Base-by-base conservation (phyloP, 2,888 invertebrate species). In the Eremobia ochroleuca region DNA sequence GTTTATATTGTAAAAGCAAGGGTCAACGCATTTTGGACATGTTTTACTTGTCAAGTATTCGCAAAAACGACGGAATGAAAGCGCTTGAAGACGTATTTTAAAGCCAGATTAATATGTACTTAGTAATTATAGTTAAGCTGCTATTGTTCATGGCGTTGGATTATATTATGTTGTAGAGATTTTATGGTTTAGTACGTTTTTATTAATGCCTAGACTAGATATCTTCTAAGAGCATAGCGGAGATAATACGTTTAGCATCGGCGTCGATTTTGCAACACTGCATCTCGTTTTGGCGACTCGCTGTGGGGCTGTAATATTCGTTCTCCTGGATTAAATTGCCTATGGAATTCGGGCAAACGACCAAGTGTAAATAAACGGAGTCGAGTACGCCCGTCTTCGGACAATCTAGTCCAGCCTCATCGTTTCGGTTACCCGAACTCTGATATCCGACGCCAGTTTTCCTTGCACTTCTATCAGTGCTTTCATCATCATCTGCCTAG, bases 71-170 rank as follows among this genome's bases (percentile, higher is more conserved):
- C 34, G 4, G 2, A 82, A 59, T 80, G 73, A 71, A 78, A 86
- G 69, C 37, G 55, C 64, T 81, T 77, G 21, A 68, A 70, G 76
- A 73, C 76, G 70, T 58, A 76, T 49, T 64, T 69, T 79, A 79
- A 82, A 87, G 76, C 87, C 78, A 79, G 88, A 88, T 87, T 87
- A 86, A 84, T 84, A 84, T 84, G 73, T 72, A 73, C 70, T 79
- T 80, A 73, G 71, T 67, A 64, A 67, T 85, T 77, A 77, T 37
- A 37, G 73, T 59, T 85, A 76, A 75, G 73, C 62, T 67, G 84
- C 78, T 84, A 88, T 87, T 87, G 86, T 87, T 86, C 76, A 49
- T 66, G 40, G 18, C 52, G 77, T 76, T 88, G 88, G 88, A 79
- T 87, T 89, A 87, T 83, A 34, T 62, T 61, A 76, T 76, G 86